Evolutionary conservation across 2,888 invertebrate genomes (phyloP).

Genomic region (Anoplius nigerrimus): DNA sequence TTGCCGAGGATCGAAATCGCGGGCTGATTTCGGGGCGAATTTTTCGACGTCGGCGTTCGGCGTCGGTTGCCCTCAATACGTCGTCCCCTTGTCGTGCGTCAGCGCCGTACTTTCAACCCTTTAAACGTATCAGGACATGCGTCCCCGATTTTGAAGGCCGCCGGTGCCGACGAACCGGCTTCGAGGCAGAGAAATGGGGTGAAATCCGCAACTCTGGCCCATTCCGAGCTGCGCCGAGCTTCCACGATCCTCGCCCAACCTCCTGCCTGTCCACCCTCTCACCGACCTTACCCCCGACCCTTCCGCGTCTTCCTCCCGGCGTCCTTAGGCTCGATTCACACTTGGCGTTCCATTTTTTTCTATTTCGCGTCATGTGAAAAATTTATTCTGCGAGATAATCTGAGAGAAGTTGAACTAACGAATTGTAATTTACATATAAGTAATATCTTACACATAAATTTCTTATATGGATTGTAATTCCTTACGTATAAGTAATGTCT

Average conservation of each 20-base stretch:
- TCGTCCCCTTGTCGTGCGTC: slow-evolving; percentile 24
- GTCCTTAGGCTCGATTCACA: background rate
- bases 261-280: background rate
- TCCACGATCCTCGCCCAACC: background rate
- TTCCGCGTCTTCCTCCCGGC: background rate
- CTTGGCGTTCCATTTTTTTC: background rate
- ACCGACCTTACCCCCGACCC: background rate
- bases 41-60: no score
- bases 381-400: no score
- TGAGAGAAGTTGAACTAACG: no score
- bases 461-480: no score
- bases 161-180: slow-evolving; percentile 44
- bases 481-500: no score
- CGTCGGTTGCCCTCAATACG: no score
- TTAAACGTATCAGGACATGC: slow-evolving; percentile 47
- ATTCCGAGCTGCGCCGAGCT: background rate
- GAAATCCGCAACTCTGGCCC: background rate
- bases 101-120: slow-evolving; percentile 50
- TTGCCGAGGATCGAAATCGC: no score
- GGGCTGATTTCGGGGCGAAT: no score
- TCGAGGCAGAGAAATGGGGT: background rate
- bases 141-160: slow-evolving; percentile 57
- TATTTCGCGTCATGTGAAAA: background rate
- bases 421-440: no score
- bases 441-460: no score